Conservation (phyloP, 2,888 invertebrate genomes). For the Melipona bicolor region DNA sequence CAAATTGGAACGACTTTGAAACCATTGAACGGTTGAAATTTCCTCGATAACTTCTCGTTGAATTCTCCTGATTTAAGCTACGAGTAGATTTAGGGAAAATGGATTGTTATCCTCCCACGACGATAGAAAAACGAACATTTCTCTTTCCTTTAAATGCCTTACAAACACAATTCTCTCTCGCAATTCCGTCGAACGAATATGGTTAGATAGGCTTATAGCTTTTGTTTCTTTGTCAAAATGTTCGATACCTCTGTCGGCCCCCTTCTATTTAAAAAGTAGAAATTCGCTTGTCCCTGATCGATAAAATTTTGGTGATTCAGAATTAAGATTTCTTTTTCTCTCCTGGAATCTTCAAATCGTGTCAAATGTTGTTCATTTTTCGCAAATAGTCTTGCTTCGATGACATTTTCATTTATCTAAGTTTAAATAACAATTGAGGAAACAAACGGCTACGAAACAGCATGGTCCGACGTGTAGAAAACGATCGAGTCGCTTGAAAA, state of each 20-base stretch:
- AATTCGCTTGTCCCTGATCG: not conserved
- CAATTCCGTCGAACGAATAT: not conserved
- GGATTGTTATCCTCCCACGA: conserved; percentile 33
- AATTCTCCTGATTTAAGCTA: conserved; percentile 30
- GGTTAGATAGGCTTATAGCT: not conserved
- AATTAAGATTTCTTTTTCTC: not conserved
- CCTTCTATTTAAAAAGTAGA: not conserved
- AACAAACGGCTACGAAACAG: not conserved
- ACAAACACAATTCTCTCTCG: not conserved
- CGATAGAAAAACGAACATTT: not conserved
- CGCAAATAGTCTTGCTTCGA: not conserved
- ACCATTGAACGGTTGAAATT: conserved; percentile 31
- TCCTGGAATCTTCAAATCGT: not conserved
- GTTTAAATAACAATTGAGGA: not conserved
- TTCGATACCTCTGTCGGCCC: not conserved
- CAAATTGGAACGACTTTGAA: conserved; percentile 17
- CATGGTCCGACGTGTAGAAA: not conserved
- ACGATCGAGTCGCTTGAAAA: too few species aligned
- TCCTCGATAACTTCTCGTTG: conserved; percentile 42
- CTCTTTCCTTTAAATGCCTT: not conserved
- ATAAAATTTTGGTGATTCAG: not conserved
- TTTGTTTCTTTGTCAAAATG: too few species aligned
- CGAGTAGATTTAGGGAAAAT: conserved; percentile 1
- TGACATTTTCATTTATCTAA: not conserved
- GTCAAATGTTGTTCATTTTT: not conserved